These are phyloP conservation scores for Pseudomugil tenellus DNA, from an alignment of 2,797 vertebrate species.

Conservation along the genomic window DNA sequence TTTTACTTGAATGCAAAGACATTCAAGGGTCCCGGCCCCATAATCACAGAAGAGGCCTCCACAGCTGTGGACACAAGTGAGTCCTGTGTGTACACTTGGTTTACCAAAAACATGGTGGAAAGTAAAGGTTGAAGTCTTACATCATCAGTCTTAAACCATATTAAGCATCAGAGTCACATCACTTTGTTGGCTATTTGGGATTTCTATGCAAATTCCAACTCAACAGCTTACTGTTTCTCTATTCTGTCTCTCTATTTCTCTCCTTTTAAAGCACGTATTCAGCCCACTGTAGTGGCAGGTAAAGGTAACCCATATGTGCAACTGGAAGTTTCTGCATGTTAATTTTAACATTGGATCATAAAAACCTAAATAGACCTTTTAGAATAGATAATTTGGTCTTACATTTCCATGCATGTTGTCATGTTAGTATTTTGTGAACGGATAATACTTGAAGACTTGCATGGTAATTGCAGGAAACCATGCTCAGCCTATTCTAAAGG, in stretches of 20 bases:
- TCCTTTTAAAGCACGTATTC: slow-evolving; percentile 86
- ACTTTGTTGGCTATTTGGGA: not conserved
- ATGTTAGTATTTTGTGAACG: slow-evolving; percentile 19
- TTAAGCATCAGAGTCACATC: not conserved
- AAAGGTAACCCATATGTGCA: slow-evolving; percentile 89
- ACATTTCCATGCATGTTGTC: slow-evolving; percentile 47
- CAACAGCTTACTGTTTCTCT: slow-evolving; percentile 23
- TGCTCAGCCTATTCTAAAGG: slow-evolving; percentile 30
- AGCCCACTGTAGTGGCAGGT: slow-evolving; percentile 88
- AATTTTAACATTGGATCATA: slow-evolving; percentile 18
- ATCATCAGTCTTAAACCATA: not conserved
- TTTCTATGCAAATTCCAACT: slow-evolving; percentile 19
- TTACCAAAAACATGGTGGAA: not conserved
- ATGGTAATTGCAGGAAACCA: slow-evolving; percentile 31
- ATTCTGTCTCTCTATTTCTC: slow-evolving; percentile 73
- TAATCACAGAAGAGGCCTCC: slow-evolving; percentile 87
- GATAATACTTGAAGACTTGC: slow-evolving; percentile 26
- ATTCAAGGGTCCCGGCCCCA: slow-evolving; percentile 87
- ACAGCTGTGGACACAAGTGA: slow-evolving; percentile 94
- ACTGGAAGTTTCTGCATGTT: slow-evolving; percentile 80
- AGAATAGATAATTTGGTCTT: slow-evolving; percentile 8
- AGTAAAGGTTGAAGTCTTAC: slow-evolving; percentile 2
- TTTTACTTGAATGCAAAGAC: slow-evolving; percentile 92
- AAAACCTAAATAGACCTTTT: slow-evolving; percentile 6
- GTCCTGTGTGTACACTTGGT: slow-evolving; percentile 32